Base-by-base conservation (phyloP, 2,888 invertebrate species). In the Thereva unica region DNA sequence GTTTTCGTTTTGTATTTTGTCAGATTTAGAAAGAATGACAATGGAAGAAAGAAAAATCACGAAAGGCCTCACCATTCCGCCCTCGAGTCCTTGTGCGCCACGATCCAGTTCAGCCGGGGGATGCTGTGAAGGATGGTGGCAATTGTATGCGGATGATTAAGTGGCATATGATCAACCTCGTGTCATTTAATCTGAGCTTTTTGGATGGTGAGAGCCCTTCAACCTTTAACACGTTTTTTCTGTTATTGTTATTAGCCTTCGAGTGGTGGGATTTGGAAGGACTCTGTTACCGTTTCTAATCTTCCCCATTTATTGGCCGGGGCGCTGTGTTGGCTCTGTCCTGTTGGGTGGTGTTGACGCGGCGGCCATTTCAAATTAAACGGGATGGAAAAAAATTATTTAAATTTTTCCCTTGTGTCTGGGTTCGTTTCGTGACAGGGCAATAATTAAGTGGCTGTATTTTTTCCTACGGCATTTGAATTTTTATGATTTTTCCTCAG, bases 371-470 rank as follows among this genome's bases (percentile, higher is more conserved):
- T 53, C 37, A 64, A 59, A 45, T 37, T 66, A 54, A 50, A 68
- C 52, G 50, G 63, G 49, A 45, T 56, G 57, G 57, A 64, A 68
- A 66, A 68, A 67, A 49, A 47, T 23, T 23, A 23, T 23, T 54
- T 47, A 57, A 53, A 65, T 61, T 65, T 66, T 65, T 57, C 56
- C 54, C 42, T 55, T 67, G 59, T 55, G 65, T 49, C 66, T 55
- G 49, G 52, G 45, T 52, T 64, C 57, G 63, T 44, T 68, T 64
- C 68, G 68, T 68, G 68, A 68, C 64, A 57, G 5, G 49, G 68
- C 68, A 68, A 68, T 53, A 59, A 67, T 68, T 68, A 64, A 54
- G n/a, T 37, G 64, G 64, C 44, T 64, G 49, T 7, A 37, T 37
- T 56, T 42, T 56, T 42, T 56, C 42, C 10, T 52, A 8, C 40